Conservation (phyloP, 2,797 vertebrate genomes). For the Amphiprion clarkii region DNA sequence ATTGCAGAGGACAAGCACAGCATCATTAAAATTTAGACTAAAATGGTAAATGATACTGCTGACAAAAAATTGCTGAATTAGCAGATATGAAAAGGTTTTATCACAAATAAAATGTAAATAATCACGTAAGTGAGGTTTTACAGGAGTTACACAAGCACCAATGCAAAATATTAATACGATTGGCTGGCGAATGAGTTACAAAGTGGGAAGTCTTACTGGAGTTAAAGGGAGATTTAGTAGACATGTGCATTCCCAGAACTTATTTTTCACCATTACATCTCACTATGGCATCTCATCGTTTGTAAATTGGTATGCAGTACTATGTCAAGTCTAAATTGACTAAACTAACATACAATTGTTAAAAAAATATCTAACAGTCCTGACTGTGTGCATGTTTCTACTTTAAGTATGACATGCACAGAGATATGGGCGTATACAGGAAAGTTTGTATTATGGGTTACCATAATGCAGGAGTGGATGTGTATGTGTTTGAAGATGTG, state of each 20-base stretch:
- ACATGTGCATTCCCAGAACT: conserved; percentile 46
- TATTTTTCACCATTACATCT: conserved; percentile 27
- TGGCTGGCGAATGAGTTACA: conserved; percentile 53
- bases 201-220: conserved; percentile 49
- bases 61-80: conserved; percentile 63
- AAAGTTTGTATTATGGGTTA: conserved; percentile 46
- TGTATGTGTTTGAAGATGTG: conserved; percentile 8
- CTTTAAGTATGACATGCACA: conserved; percentile 6
- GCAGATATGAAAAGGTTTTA: conserved; percentile 39
- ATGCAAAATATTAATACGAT: conserved; percentile 47
- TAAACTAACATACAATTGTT: background rate
- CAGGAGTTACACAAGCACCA: conserved; percentile 35
- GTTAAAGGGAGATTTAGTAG: conserved; percentile 61
- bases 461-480: conserved; percentile 35
- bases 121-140: conserved; percentile 54
- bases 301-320: background rate
- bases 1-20: conserved; percentile 45
- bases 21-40: conserved; percentile 30
- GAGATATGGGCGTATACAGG: conserved; percentile 16
- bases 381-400: conserved; percentile 31
- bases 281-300: conserved; percentile 13
- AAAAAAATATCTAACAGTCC: background rate
- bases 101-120: conserved; percentile 40
- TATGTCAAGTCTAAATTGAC: background rate
- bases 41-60: conserved; percentile 53